A percentile compares a stretch with the other conserved stretches of the same genome.
These are phyloP conservation scores for Parasteatoda tepidariorum DNA, from an alignment of 1,140 invertebrate species.

Conservation along the genomic window DNA sequence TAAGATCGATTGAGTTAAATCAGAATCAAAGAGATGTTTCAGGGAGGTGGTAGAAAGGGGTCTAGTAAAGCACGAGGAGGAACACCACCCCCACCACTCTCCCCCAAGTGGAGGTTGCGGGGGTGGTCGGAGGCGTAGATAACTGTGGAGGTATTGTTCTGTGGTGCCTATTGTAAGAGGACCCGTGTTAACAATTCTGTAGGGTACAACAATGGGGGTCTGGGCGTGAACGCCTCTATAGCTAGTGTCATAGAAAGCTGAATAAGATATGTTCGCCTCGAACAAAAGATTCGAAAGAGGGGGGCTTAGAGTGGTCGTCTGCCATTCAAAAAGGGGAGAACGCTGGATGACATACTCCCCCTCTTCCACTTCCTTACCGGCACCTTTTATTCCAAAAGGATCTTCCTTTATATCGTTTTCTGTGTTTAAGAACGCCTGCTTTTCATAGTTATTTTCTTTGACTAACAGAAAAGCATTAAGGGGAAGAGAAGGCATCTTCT, in stretches of 20 bases:
- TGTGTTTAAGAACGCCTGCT: slow-evolving; percentile 42
- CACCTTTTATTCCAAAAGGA: slow-evolving; percentile 51
- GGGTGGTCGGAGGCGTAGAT: slow-evolving; percentile 18
- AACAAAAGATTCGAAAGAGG: slow-evolving; percentile 41
- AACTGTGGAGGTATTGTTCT: slow-evolving; percentile 55
- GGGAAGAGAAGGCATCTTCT: background rate
- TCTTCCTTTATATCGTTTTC: slow-evolving; percentile 6
- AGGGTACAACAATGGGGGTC: slow-evolving; percentile 45
- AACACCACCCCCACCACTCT: background rate
- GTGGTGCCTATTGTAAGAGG: slow-evolving; percentile 36
- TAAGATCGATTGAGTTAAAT: slow-evolving; percentile 44
- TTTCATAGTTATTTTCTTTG: slow-evolving; percentile 43
- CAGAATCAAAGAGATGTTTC: slow-evolving; percentile 39
- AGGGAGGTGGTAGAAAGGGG: background rate
- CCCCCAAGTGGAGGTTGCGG: too few relatives aligned
- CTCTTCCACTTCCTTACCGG: background rate
- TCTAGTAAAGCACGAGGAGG: background rate
- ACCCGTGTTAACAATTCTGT: slow-evolving; percentile 59
- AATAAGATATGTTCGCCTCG: slow-evolving; percentile 54
- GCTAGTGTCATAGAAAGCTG: slow-evolving; percentile 53
- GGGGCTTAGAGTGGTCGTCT: slow-evolving; percentile 53
- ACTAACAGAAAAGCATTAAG: slow-evolving; percentile 47
- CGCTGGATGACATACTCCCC: slow-evolving; percentile 13
- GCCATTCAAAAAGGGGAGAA: slow-evolving; percentile 38
- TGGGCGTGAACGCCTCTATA: slow-evolving; percentile 45